Evolutionary conservation across 2,888 invertebrate species (phyloP), one percentile per base, ranked within the genome.

Genomic region (Julus scanicus): DNA sequence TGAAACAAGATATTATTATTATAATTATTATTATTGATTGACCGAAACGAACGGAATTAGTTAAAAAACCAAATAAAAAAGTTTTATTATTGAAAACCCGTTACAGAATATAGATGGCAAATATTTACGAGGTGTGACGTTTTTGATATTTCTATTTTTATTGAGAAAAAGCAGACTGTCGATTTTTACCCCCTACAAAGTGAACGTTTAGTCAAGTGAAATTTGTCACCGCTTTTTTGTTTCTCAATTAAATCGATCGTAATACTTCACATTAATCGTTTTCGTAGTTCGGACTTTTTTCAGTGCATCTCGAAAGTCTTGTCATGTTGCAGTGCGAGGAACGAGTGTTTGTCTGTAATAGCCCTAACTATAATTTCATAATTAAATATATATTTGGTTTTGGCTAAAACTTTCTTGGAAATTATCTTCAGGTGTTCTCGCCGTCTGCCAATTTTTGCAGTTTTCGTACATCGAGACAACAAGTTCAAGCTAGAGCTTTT

Each of bases 101-200:
- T 80, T 80, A 80, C 80, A 29, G 37, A 80, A 80, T 80, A 80
- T 80, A 11, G 80, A 80, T 80, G 80, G 37, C 80, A 80, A 80
- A 80, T 80, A 80, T 80, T 80, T 80, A 80, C 80, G 37, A 80
- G 37, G 80, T 80, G 80, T 80, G 80, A 80, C 80, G 80, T 80
- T 80, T 80, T 80, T 80, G 80, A 80, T 80, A 80, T 80, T 80
- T 80, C 80, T 80, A 80, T 80, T 80, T 80, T 80, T 80, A 80
- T 80, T 37, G 80, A 80, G 80, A 37, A 80, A 80, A 20, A 8
- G 37, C 13, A 71, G 71, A 71, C 80, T 29, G 80, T 37, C 80
- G 80, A 80, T 80, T 80, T 80, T 80, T 80, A 80, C 15, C 37
- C 71, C 37, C 80, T 37, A 80, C 80, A 37, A 71, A 37, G 80